Evolutionary conservation across 2,113 vertebrate species (phyloP), one percentile per base, ranked within the genome.

Genomic region (Oreochromis niloticus): DNA sequence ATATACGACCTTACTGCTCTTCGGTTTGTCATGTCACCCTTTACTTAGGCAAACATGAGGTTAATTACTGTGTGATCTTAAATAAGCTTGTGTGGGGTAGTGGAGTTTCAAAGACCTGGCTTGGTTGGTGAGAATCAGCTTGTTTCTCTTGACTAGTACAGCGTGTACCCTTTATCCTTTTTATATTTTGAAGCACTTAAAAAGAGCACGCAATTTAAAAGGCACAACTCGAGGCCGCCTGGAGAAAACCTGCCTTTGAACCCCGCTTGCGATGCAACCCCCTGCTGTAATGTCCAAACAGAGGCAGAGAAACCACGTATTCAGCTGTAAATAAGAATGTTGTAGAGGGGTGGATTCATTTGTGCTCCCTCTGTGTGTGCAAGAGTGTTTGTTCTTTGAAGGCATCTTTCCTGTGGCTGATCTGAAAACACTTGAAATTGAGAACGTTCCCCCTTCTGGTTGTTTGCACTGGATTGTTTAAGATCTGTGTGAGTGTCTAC

Each of bases 231-330:
- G 19, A 19, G 87, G 84, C 83, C 39, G 56, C 83, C 52, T 73
- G 55, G 30, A 85, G 57, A 85, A 87, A 81, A 85, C 73, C 55
- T 87, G 75, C 80, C 88, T 91, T 89, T 94, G 83, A 90, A 91
- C 83, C 63, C 78, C 54, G 54, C 55, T 82, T 46, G 73, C 73
- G 19, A 80, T 73, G 75, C 56, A 82, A 63, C 85, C 34, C 19
- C 52, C 88, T 36, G 54, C 66, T 78, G 41, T 81, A 73, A 39
- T 50, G 66, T 86, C 50, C 84, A 16, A 46, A 85, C 54, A 83
- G 73, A 80, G 9, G 52, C 50, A 56, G 56, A 81, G 56, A 79
- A 84, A 43, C 24, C 55, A 54, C 73, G 17, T 86, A 56, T 84
- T 86, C 24, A 36, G 81, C 80, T 80, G 66, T 85, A 82, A 91